Conservation (phyloP, 2,113 vertebrate species). For the Synchiropus splendidus region DNA sequence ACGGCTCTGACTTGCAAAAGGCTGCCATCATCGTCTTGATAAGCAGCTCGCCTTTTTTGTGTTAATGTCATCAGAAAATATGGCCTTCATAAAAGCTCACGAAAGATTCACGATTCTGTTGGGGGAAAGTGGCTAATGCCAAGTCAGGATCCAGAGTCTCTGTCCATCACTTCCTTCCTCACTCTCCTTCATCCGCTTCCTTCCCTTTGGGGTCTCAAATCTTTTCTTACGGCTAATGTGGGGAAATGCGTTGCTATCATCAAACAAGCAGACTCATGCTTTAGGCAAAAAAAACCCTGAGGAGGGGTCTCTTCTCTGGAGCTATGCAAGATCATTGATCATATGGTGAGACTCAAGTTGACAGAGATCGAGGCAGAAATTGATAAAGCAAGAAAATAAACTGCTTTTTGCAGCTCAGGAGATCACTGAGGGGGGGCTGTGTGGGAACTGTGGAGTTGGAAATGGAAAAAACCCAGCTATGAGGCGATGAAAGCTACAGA, state of each 20-base stretch:
- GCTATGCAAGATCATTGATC: constrained; percentile 51
- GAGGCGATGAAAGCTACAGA: constrained; percentile 40
- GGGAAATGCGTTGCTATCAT: constrained; percentile 53
- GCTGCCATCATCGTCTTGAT: too few species aligned
- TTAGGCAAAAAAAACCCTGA: constrained; percentile 39
- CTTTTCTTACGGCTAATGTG: constrained; percentile 32
- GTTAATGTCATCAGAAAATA: constrained; percentile 13
- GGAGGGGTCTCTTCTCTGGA: constrained; percentile 38
- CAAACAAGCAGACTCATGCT: constrained; percentile 61
- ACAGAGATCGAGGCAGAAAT: constrained; percentile 5
- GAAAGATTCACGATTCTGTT: constrained; percentile 13
- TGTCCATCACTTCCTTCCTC: constrained; percentile 21
- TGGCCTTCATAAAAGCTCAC: constrained; percentile 25
- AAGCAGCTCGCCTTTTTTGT: not conserved
- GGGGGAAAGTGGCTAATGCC: too few species aligned
- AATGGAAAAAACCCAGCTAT: constrained; percentile 41
- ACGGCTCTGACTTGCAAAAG: too few species aligned
- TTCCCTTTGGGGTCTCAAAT: constrained; percentile 19
- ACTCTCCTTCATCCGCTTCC: constrained; percentile 14
- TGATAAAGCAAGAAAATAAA: constrained; percentile 22
- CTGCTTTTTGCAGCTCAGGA: constrained; percentile 18
- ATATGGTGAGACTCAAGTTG: constrained; percentile 42
- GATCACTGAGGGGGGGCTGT: constrained; percentile 21
- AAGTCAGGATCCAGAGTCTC: constrained; percentile 23
- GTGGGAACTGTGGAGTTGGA: constrained; percentile 35